These are phyloP conservation scores for Bombyx mandarina DNA, from an alignment of 1,140 invertebrate genomes.

Conservation along the genomic window DNA sequence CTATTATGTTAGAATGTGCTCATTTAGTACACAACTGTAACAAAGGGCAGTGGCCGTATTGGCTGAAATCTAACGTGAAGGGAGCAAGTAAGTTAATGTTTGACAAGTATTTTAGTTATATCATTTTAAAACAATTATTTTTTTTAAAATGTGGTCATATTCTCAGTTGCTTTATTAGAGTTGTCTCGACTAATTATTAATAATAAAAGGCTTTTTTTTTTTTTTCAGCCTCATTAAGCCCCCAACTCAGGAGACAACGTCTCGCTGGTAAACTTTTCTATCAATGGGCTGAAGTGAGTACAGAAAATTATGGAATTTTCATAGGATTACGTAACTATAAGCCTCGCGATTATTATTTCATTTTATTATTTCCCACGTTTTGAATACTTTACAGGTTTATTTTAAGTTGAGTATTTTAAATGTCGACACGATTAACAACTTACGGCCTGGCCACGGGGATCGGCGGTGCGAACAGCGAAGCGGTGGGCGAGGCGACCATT, in stretches of 20 bases:
- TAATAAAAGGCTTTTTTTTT: not conserved
- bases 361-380: too few relatives aligned
- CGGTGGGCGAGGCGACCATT: too few relatives aligned
- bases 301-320: not conserved
- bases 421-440: too few relatives aligned
- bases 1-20: slow-evolving; percentile 93
- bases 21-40: slow-evolving; percentile 98
- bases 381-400: too few relatives aligned
- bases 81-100: slow-evolving; percentile 22
- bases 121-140: not conserved
- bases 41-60: slow-evolving; percentile 94
- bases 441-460: too few relatives aligned
- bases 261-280: slow-evolving; percentile 97
- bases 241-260: slow-evolving; percentile 76
- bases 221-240: slow-evolving; percentile 54
- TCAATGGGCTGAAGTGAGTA: slow-evolving; percentile 92
- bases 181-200: not conserved
- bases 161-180: not conserved
- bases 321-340: not conserved
- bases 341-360: too few relatives aligned
- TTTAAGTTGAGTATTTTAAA: too few relatives aligned
- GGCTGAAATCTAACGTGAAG: slow-evolving; percentile 57
- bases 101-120: not conserved
- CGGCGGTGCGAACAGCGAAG: too few relatives aligned
- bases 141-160: too few relatives aligned